Base-by-base conservation (phyloP, 2,797 vertebrate genomes). In the Aldrovandia affinis region DNA sequence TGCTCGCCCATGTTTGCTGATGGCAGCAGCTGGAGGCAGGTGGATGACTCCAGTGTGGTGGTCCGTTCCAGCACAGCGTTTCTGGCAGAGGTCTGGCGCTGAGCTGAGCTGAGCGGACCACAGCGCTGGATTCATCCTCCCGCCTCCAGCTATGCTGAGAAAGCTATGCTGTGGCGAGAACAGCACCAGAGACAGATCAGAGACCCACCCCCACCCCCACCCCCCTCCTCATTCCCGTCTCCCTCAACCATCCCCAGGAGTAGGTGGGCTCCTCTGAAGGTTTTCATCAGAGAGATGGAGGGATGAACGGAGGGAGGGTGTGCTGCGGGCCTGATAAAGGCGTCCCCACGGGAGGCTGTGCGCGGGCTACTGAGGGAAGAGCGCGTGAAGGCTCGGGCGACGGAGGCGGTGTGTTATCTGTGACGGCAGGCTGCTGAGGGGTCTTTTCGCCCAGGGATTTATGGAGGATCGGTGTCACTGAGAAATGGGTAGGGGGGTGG, bases 351-450 rank as follows among this genome's bases (percentile, higher is more conserved):
- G 39, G 44, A 9, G 25, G 47, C 44, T 28, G 47, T 50, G 25
- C 10, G 47, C 44, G 47, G 44, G 28, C 33, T 25, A 79, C 54
- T 28, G 50, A 79, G 47, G 7, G 50, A 12, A 4, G 44, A 1
- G 6, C 1, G 73, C 0, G 42, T 77, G 73, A 47, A 77, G 44
- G 50, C 5, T 25, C 0, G 47, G 12, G 0, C 39, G 6, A 22
- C 0, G 54, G 18, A 5, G 39, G 15, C n/a, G 36, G 55, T 39
- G 54, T 42, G 78, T 59, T 42, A 81, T 83, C 78, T 77, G 42
- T 75, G 68, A 73, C 25, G 33, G 57, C 65, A 47, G 81, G 61
- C 42, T 80, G 30, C 33, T 15, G 10, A 70, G 63, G 68, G 79
- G 81, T 15, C n/a, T 73, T 78, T 47, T 79, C 47, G 52, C 77